Base-by-base conservation (phyloP, 2,113 vertebrate species). In the Taurulus bubalis region DNA sequence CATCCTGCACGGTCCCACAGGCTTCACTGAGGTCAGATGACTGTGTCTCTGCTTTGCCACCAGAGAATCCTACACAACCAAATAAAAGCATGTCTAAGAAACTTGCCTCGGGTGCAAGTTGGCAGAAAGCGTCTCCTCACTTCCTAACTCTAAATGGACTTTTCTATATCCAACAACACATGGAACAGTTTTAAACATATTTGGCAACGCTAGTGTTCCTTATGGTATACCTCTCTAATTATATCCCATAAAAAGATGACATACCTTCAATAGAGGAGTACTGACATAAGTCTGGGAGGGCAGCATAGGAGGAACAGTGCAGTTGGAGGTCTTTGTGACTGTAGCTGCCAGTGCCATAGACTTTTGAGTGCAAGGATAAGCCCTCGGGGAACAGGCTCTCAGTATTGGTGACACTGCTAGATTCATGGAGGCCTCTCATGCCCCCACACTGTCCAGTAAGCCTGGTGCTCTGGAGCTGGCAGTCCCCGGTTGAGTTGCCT, bases 241-340 rank as follows among this genome's bases (percentile, higher is more conserved):
- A 2, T 14, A 24, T 26, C 53, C 24, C 24, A 0, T 16, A 58
- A 20, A 2, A 62, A 26, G 22, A 15, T 2, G 32, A 62, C 78
- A 3, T 97, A 97, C 97, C 97, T 96, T 97, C 96, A 80, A 95
- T 93, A 1, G 93, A 88, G 42, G 96, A 92, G 76, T 96, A 97
- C 84, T 96, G 96, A 86, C 96, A 97, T 1, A 96, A 92, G 78
- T 97, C 96, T 71, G 94, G 90, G 66, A 96, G 89, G 73, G 93
- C 87, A 47, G 94, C 90, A 55, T 95, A 96, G 4, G 95, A 92
- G 2, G 95, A 92, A 83, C 96, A 96, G 90, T 96, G 96, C 70
- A 96, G 91, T 28, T 95, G 95, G 77, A 96, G 93, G 76, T 93
- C 91, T 82, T 97, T 96, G 80, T 95, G 92, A 82, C 90, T 93